Evolutionary conservation across 2,888 invertebrate genomes (phyloP), one percentile per base, ranked within the genome.

Genomic region (Arge pagana): DNA sequence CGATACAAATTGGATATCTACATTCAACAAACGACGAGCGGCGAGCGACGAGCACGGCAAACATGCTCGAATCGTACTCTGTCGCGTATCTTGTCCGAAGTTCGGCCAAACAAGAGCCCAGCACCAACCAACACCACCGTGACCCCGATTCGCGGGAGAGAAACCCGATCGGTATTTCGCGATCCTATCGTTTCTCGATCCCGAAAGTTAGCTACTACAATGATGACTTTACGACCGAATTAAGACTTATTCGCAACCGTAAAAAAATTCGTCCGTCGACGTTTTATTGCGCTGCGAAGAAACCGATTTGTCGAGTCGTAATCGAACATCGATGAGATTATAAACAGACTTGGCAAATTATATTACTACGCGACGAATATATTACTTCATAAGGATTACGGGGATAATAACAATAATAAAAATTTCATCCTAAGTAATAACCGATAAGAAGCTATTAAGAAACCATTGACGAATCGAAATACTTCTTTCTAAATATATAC

Each of bases 401-500:
- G n/a, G n/a, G n/a, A n/a, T n/a, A n/a, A n/a, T n/a, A n/a, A n/a
- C n/a, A n/a, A n/a, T n/a, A n/a, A n/a, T n/a, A n/a, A n/a, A n/a
- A n/a, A n/a, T n/a, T n/a, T n/a, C n/a, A n/a, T n/a, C n/a, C n/a
- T n/a, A n/a, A n/a, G n/a, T n/a, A n/a, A n/a, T n/a, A n/a, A n/a
- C n/a, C n/a, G n/a, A n/a, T n/a, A n/a, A n/a, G n/a, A n/a, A n/a
- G n/a, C n/a, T n/a, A n/a, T n/a, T n/a, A n/a, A n/a, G n/a, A n/a
- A n/a, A n/a, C n/a, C n/a, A n/a, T n/a, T n/a, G n/a, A n/a, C n/a
- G n/a, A n/a, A n/a, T n/a, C n/a, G n/a, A n/a, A n/a, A n/a, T 33
- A 13, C 15, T n/a, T 8, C 8, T 33, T 11, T 26, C 51, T 33
- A 41, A 49, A 18, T 56, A 58, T 57, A 54, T 62, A 65, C 59